Base-by-base conservation (phyloP, 1,140 invertebrate genomes). In the Anastatus disparis region DNA sequence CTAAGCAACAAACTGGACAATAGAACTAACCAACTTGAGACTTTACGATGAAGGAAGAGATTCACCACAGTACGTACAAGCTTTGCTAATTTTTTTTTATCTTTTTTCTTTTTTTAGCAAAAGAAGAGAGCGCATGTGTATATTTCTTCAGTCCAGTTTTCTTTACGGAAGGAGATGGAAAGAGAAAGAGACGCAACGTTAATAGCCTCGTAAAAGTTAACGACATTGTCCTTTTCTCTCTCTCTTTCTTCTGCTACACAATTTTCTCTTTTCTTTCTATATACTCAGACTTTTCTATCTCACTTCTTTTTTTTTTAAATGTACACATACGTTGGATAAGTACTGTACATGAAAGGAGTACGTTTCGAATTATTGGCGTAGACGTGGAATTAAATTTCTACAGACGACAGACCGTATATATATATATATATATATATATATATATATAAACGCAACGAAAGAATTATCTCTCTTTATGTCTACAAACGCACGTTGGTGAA, bases 201-300 rank as follows among this genome's bases (percentile, higher is more conserved):
- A 85, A 86, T 83, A 80, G 77, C 80, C 68, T 84, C 84, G 80
- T 86, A 85, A 85, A 86, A 84, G 82, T 85, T 84, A 84, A 86
- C 82, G 83, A 85, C 84, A 84, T 84, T 84, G 27, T 50, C 56
- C 31, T 8, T n/a, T n/a, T n/a, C n/a, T n/a, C n/a, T n/a, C n/a
- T n/a, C n/a, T n/a, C n/a, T n/a, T n/a, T n/a, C n/a, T n/a, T n/a
- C n/a, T n/a, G n/a, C n/a, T n/a, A n/a, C n/a, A n/a, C n/a, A n/a
- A n/a, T n/a, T n/a, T n/a, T n/a, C n/a, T n/a, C n/a, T n/a, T n/a
- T n/a, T n/a, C n/a, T n/a, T n/a, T n/a, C n/a, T n/a, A n/a, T n/a
- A n/a, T n/a, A n/a, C n/a, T n/a, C n/a, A n/a, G n/a, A n/a, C n/a
- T n/a, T n/a, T n/a, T n/a, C n/a, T n/a, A n/a, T n/a, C n/a, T n/a